Evolutionary conservation across 2,797 vertebrate genomes (phyloP), one percentile per base, ranked within the genome.

Genomic region (Brachymystax lenok): DNA sequence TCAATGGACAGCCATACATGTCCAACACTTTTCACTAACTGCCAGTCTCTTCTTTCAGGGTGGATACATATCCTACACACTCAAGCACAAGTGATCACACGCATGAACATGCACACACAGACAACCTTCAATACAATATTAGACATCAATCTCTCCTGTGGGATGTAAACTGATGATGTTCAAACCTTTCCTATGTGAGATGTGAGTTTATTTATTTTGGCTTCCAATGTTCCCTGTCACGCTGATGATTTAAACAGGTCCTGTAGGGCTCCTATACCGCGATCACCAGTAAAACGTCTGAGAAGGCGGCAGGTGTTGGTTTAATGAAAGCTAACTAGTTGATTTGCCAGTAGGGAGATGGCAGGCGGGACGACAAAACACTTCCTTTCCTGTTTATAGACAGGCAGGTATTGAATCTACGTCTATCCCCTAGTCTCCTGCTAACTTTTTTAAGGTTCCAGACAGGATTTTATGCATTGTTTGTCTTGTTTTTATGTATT

Each of bases 291-390:
- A 88, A 87, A 51, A 89, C 84, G 52, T 50, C 77, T 79, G 51
- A 72, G 77, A 52, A 50, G 72, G 76, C 74, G 83, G 79, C 83
- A 89, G 83, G 79, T 89, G 82, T 79, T 83, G 80, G 75, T 89
- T 83, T 88, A 81, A 91, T 92, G 73, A 86, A 88, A 83, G 73
- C 77, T 84, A 82, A 86, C 73, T 78, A 4, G 70, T 79, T 46
- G 52, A 86, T 76, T 81, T 77, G 77, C 82, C 80, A 83, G 83
- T 10, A 21, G 75, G 72, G 74, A 87, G 80, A 82, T 66, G 54
- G 74, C 50, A 66, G 52, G 33, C 40, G 54, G 59, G 33, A 14
- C 40, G 67, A 77, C 66, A 74, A 78, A 79, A 73, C 17, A 16
- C 69, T 83, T 78, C 82, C 19, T 21, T 61, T 21, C 3, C 59